Conservation (phyloP, 2,113 vertebrate species). For the Cephalopterus ornatus region DNA sequence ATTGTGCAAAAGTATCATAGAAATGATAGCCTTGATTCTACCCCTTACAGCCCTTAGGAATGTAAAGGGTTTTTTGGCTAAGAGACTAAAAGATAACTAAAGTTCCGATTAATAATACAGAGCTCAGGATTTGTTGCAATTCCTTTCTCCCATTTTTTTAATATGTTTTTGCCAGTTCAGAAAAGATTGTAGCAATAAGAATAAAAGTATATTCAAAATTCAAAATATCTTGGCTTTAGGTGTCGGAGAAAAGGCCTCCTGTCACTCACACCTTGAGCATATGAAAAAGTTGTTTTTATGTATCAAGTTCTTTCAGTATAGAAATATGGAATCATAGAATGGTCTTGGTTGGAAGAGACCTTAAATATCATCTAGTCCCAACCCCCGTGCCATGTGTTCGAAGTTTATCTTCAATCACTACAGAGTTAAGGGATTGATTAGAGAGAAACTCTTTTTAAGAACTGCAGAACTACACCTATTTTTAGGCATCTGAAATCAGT, state of each 20-base stretch:
- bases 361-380: not conserved
- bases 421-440: not conserved
- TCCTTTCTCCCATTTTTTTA: rapidly evolving
- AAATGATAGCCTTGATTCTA: not conserved
- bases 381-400: too few relatives aligned
- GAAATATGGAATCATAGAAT: not conserved
- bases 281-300: not conserved
- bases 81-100: too few relatives aligned
- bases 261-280: not conserved
- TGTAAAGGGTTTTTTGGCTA: not conserved
- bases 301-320: not conserved
- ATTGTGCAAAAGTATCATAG: not conserved
- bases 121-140: not conserved
- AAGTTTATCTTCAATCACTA: not conserved
- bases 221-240: not conserved
- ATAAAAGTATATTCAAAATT: not conserved
- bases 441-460: not conserved
- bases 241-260: not conserved
- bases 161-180: not conserved
- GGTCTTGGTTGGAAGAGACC: not conserved
- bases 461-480: not conserved
- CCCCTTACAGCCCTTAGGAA: not conserved
- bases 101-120: not conserved
- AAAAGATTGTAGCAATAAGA: not conserved
- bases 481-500: not conserved